These are phyloP conservation scores for Formica selysi DNA, from an alignment of 1,140 invertebrate genomes.

Conservation along the genomic window DNA sequence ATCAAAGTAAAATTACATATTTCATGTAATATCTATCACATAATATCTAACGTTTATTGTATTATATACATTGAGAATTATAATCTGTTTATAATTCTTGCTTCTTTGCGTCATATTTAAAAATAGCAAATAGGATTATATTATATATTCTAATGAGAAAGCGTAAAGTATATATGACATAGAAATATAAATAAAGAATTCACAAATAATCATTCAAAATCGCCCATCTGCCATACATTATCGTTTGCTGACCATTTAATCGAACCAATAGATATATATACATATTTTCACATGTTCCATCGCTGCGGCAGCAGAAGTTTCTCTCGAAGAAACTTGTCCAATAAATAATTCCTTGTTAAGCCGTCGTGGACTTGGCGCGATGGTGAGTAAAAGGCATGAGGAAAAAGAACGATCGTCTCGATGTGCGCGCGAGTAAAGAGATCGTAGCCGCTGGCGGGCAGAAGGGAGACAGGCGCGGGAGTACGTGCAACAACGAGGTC, in stretches of 20 bases:
- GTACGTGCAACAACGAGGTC: conserved; percentile 47
- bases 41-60: background rate
- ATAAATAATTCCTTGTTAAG: conserved; percentile 78
- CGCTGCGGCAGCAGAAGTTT: conserved; percentile 69
- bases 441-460: background rate
- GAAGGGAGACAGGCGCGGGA: background rate
- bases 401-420: conserved; percentile 46
- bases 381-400: conserved; percentile 44
- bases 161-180: background rate
- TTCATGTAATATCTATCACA: background rate
- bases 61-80: background rate
- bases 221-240: background rate
- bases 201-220: conserved; percentile 33
- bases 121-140: background rate
- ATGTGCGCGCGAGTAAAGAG: conserved; percentile 44
- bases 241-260: conserved; percentile 47
- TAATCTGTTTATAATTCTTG: background rate
- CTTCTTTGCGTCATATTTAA: background rate
- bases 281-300: conserved; percentile 35
- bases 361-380: conserved; percentile 60
- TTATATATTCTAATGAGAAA: background rate
- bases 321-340: conserved; percentile 71
- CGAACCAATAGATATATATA: conserved; percentile 20
- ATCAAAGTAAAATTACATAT: background rate
- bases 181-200: conserved; percentile 22